These are phyloP conservation scores for Temnothorax longispinosus DNA, from an alignment of 1,140 invertebrate species.

Conservation along the genomic window DNA sequence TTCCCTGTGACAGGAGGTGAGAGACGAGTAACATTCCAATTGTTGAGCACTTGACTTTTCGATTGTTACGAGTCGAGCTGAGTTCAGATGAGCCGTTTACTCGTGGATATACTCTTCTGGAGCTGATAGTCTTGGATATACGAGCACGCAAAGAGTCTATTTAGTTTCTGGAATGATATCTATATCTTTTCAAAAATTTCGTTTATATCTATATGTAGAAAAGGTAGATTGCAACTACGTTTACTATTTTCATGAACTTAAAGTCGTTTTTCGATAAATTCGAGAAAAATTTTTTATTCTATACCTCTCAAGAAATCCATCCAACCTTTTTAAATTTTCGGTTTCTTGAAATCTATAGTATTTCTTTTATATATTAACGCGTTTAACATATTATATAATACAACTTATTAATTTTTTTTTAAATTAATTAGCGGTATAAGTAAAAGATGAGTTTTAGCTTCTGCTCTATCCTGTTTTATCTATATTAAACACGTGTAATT, in stretches of 20 bases:
- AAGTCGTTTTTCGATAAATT: not conserved
- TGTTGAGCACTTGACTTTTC: not conserved
- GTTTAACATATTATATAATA: not conserved
- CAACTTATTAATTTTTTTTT: not conserved
- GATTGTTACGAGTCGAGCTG: not conserved
- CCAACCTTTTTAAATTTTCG: not conserved
- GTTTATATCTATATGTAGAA: not conserved
- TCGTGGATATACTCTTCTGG: not conserved
- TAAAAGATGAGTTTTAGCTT: not conserved
- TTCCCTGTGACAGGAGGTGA: conserved; percentile 20
- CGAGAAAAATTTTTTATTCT: not conserved
- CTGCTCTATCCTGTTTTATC: not conserved
- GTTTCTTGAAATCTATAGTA: not conserved
- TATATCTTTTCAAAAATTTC: not conserved
- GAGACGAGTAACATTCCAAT: conserved; percentile 43
- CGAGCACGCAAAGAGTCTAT: not conserved
- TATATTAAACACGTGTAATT: not conserved
- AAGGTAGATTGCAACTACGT: too few species aligned
- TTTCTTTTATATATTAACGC: not conserved
- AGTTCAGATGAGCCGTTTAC: not conserved
- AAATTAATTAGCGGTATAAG: not conserved
- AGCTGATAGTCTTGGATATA: not conserved
- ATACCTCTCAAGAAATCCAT: not conserved
- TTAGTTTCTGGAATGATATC: not conserved
- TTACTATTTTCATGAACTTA: not conserved